phyloP scores from a whole-genome alignment of 2,113 vertebrate species.

The Girardinichthys multiradiatus region DNA sequence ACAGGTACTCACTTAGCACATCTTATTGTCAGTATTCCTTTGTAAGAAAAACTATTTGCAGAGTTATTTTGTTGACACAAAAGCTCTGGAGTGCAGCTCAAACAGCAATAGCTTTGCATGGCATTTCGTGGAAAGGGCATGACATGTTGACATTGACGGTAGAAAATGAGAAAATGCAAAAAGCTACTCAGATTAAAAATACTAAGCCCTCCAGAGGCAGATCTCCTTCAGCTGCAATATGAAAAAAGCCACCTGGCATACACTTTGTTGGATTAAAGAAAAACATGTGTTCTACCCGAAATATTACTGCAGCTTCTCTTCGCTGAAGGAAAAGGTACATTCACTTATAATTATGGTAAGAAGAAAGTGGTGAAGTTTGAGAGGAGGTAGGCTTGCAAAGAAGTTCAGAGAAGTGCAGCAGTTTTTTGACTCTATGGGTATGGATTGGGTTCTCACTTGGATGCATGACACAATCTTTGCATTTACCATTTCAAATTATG shows the following conservation, averaged over 20 bases:
- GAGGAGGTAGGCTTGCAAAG: too few relatives aligned
- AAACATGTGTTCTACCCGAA: constrained; percentile 58
- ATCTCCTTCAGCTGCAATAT: constrained; percentile 38
- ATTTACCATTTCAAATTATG: background rate
- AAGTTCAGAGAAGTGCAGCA: too few relatives aligned
- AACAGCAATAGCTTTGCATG: constrained; percentile 30
- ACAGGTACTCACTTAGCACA: background rate
- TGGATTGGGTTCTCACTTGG: background rate
- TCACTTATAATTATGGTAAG: constrained; percentile 63
- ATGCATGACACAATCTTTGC: background rate
- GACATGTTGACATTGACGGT: constrained; percentile 29
- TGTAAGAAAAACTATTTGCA: background rate
- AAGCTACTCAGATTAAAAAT: constrained; percentile 63
- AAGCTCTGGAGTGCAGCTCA: background rate
- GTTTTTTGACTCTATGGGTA: background rate
- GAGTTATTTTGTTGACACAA: constrained; percentile 1
- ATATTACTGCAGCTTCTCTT: constrained; percentile 64
- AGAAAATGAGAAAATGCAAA: constrained; percentile 47
- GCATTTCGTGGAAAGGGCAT: constrained; percentile 27
- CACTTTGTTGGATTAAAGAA: constrained; percentile 64
- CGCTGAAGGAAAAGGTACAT: constrained; percentile 57
- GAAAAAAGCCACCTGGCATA: constrained; percentile 60
- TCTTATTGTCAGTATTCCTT: background rate
- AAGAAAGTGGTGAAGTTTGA: constrained; percentile 4
- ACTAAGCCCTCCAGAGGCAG: constrained; percentile 50